Evolutionary conservation across 2,888 invertebrate genomes (phyloP).

Genomic region (Melanargia galathea): DNA sequence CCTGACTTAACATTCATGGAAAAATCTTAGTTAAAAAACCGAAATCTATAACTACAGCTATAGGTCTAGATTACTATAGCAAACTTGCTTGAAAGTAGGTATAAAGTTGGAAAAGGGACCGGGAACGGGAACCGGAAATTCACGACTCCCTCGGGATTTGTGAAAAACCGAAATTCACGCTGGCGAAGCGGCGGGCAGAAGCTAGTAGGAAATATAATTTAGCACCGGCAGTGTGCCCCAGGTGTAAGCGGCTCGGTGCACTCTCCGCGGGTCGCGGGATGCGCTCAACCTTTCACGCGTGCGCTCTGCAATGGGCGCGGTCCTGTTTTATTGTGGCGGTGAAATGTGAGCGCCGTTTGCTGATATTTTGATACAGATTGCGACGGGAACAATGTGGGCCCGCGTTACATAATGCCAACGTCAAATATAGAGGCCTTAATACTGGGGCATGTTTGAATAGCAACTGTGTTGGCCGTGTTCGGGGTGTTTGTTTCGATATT

Average conservation of each 20-base stretch:
- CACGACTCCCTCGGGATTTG: too few species aligned
- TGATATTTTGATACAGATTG: constrained; percentile 47
- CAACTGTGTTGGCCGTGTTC: not conserved
- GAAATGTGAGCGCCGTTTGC: constrained; percentile 44
- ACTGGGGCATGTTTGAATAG: not conserved
- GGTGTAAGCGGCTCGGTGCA: constrained; percentile 50
- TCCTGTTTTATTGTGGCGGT: constrained; percentile 50
- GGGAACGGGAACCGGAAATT: too few species aligned
- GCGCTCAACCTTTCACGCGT: constrained; percentile 80
- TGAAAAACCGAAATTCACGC: too few species aligned
- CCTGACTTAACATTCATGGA: too few species aligned
- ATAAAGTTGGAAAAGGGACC: too few species aligned
- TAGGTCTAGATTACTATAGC: too few species aligned
- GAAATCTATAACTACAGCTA: too few species aligned
- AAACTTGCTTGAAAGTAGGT: too few species aligned
- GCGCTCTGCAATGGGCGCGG: constrained; percentile 66
- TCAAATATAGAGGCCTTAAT: not conserved
- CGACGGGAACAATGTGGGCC: constrained; percentile 28
- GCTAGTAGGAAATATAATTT: too few species aligned
- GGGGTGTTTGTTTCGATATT: not conserved
- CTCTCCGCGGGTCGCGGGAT: constrained; percentile 79
- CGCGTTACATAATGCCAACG: not conserved
- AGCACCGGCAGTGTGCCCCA: not conserved
- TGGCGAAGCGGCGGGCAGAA: too few species aligned
- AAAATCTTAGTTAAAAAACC: too few species aligned